Conservation (phyloP, 2,113 vertebrate genomes). For the Amblyornis subalaris region DNA sequence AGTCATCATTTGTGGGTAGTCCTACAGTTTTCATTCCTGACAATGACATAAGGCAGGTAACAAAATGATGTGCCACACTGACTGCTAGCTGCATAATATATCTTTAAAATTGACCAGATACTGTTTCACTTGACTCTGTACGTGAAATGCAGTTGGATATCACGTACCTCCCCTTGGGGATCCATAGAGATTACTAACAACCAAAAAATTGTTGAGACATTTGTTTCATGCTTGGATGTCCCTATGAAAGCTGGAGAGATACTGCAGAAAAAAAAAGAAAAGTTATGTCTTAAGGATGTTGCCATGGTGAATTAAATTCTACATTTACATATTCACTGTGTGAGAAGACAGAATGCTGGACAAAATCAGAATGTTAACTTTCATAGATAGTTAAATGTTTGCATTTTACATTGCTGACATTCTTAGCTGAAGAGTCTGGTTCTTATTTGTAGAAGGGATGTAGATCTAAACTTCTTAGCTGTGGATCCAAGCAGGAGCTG, state of each 20-base stretch:
- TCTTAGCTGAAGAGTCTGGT: not conserved
- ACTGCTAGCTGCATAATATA: not conserved
- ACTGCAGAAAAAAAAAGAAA: not conserved
- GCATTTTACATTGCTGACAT: not conserved
- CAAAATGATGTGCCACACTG: not conserved
- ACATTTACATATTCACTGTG: not conserved
- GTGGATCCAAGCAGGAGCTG: not conserved
- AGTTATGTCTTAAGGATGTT: not conserved
- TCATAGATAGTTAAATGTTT: not conserved
- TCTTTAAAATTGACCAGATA: not conserved
- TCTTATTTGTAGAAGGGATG: not conserved
- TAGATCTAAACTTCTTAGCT: not conserved
- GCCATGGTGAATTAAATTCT: constrained; percentile 7
- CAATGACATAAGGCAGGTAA: not conserved
- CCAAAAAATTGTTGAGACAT: not conserved
- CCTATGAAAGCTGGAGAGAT: not conserved
- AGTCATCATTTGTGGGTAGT: not conserved
- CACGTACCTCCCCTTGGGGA: not conserved
- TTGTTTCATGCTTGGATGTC: not conserved
- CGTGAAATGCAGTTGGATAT: not conserved
- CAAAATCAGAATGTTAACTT: not conserved
- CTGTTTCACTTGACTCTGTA: not conserved
- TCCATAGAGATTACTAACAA: not conserved
- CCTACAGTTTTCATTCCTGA: not conserved
- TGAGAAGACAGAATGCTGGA: not conserved